Evolutionary conservation across 2,797 vertebrate genomes (phyloP).

Genomic region (Girardinus metallicus): DNA sequence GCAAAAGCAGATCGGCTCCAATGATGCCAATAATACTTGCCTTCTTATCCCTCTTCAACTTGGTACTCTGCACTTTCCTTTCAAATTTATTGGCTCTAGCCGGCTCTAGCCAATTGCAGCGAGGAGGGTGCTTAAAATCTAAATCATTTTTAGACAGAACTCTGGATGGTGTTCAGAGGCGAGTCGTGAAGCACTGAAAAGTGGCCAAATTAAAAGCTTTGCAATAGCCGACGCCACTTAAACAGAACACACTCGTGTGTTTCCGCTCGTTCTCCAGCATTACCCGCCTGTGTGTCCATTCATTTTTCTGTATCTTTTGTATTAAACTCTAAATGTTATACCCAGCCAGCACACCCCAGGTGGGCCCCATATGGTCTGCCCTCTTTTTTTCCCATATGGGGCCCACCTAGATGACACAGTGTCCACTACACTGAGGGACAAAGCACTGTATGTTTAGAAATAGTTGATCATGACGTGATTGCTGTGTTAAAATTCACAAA

Average conservation of each 20-base stretch:
- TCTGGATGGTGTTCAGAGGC: slow-evolving; percentile 48
- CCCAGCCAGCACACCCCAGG: no score
- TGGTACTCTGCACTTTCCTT: slow-evolving; percentile 33
- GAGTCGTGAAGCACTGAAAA: slow-evolving; percentile 26
- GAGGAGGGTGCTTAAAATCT: slow-evolving; percentile 30
- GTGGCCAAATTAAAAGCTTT: slow-evolving; percentile 43
- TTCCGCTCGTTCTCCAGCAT: slow-evolving; percentile 1
- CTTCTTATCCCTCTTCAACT: slow-evolving; percentile 41
- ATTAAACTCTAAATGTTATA: neutral
- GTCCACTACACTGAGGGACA: slow-evolving; percentile 15
- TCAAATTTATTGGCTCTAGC: slow-evolving; percentile 46
- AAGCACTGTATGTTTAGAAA: slow-evolving; percentile 3
- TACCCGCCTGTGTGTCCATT: neutral
- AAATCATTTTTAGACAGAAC: slow-evolving; percentile 59
- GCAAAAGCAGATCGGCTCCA: slow-evolving; percentile 41
- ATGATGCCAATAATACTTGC: slow-evolving; percentile 38
- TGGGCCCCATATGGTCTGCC: no score
- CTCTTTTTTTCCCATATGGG: no score
- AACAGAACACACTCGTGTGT: slow-evolving; percentile 9
- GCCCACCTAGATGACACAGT: slow-evolving; percentile 15
- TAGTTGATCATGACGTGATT: neutral
- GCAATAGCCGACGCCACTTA: slow-evolving; percentile 17
- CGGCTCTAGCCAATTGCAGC: slow-evolving; percentile 32
- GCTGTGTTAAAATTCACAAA: slow-evolving; percentile 7
- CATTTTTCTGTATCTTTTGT: neutral